Evolutionary conservation across 2,888 invertebrate genomes (phyloP), one percentile per base, ranked within the genome.

Genomic region (Dryomyza anilis): DNA sequence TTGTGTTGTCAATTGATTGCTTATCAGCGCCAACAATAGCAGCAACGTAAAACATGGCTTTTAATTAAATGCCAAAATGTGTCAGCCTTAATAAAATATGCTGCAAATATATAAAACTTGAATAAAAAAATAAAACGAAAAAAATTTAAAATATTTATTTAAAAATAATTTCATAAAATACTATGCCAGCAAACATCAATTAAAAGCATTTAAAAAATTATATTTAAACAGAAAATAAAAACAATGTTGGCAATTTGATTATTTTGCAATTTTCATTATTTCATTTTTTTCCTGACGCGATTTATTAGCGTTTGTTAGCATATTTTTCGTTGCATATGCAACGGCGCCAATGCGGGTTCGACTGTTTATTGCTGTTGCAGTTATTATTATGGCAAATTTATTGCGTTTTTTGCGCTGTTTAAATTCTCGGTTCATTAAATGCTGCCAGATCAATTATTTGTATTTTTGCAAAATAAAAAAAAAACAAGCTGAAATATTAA

Each of bases 361-460:
- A 12, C 39, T 14, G 12, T 39, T 39, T 39, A n/a, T 39, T 39
- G 7, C n/a, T 39, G 39, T 39, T 39, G 7, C 39, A 3, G 39
- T 39, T 12, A 2, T 39, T 39, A 3, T 7, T 39, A n/a, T 39
- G 12, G 39, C 39, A 39, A 39, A 39, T 39, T 39, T 39, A 39
- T 39, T 39, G 39, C 39, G 39, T 39, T n/a, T 39, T 12, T 33
- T 33, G 33, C 33, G n/a, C 33, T 7, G 33, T 52, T 59, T 30
- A 14, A 46, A 33, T 48, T 21, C 27, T 30, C 48, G 53, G 52
- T 61, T 61, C 61, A 61, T 61, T 61, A 53, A 61, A 43, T 52
- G 55, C 8, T 55, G 36, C 36, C 23, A 33, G 36, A 50, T 50
- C 50, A 50, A 50, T 50, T 50, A 1, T 43, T 14, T 50, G 25